Conservation (phyloP, 2,888 invertebrate genomes). For the Drosophila melanocephala region DNA sequence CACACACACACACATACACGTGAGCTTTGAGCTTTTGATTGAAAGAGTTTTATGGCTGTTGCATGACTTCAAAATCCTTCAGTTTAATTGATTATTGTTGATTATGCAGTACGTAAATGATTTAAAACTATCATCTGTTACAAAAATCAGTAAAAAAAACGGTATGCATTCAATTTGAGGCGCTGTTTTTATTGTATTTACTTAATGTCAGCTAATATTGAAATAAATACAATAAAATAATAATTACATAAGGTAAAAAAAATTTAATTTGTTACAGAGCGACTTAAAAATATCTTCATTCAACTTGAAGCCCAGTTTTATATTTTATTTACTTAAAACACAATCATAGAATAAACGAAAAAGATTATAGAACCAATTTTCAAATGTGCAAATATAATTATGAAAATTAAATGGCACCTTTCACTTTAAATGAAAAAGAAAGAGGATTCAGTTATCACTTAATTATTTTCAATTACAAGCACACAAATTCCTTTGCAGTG, state of each 20-base stretch:
- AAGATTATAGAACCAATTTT: not conserved
- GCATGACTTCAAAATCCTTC: not conserved
- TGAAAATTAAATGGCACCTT: not conserved
- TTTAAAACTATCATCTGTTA: not conserved
- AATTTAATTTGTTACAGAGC: no score
- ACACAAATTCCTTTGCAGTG: slow-evolving; percentile 45
- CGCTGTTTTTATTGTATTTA: no score
- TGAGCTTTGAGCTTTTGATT: slow-evolving; percentile 1
- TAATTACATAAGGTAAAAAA: no score
- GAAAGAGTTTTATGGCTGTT: not conserved
- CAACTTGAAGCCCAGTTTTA: not conserved
- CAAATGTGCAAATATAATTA: not conserved
- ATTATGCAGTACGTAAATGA: not conserved
- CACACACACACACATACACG: not conserved
- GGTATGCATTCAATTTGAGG: no score
- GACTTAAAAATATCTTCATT: not conserved
- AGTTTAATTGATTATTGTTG: not conserved
- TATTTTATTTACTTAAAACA: not conserved
- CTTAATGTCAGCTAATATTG: no score
- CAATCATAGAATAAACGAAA: not conserved
- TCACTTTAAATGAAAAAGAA: not conserved
- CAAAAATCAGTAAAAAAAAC: no score
- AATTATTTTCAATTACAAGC: slow-evolving; percentile 1
- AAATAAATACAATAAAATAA: no score
- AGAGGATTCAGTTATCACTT: slow-evolving; percentile 4